Evolutionary conservation across 1,140 invertebrate genomes (phyloP), one percentile per base, ranked within the genome.

Genomic region (Drosophila tropicalis): DNA sequence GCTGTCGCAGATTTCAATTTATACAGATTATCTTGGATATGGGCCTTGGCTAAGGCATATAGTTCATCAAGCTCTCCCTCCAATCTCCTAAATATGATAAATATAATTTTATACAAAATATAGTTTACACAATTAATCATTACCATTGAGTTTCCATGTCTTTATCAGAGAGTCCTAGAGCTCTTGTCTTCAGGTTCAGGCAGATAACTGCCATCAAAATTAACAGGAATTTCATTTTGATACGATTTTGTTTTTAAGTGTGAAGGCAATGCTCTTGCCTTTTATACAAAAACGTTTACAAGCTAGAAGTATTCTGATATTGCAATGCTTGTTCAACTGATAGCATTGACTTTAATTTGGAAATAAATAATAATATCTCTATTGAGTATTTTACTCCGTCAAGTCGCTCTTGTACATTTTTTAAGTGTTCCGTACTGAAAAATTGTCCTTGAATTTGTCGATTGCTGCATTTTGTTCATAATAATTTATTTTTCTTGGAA

Each of bases 1-100:
- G 56, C 56, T n/a, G 32, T 19, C 17, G 15, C 9, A 0, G 9
- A 9, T 39, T 34, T 1, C 32, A 58, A 34, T 36, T 13, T 36
- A 5, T 12, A 6, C 1, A 36, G 56, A 39, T 58, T 34, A 9
- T 58, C 32, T 5, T 58, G 19, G 15, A 58, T 58, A 36, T 58
- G 34, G 32, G 32, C 32, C 15, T 12, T 36, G 15, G 56, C 56
- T 13, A 58, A 58, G 56, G 32, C 32, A 58, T 58, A 58, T 34
- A 58, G 1, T 4, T 36, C 32, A 39, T 58, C 56, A 17, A 58
- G 56, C 15, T 58, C 56, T 58, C 17, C 15, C 36, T 36, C 17
- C 34, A 58, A 7, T 58, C 56, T 58, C 17, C 34, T 17, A 15
- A 19, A 39, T 12, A 15, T 12, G 0, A 36, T 5, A 19, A 0